Percentiles rank a stretch among this genome's conserved stretches.
phyloP scores from a whole-genome alignment of 2,113 vertebrate genomes.

The Gallinago undulata region DNA sequence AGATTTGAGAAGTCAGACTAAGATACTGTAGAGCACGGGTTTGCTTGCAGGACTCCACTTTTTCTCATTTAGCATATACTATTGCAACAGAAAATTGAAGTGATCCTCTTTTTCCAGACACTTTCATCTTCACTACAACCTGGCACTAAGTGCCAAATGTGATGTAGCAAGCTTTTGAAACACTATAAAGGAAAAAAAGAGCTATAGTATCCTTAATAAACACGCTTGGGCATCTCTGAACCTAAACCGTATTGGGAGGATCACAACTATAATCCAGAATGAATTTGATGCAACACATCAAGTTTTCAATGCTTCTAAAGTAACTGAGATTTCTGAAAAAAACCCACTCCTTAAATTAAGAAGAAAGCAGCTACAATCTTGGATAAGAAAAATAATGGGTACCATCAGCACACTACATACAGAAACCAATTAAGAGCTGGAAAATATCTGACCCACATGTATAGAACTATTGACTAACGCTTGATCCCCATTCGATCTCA shows the following conservation, averaged over 20 bases:
- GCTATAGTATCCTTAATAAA: neutral
- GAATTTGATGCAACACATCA: neutral
- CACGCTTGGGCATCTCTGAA: neutral
- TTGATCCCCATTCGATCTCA: neutral
- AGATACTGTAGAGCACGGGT: neutral
- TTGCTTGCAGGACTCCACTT: neutral
- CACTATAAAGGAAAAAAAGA: neutral
- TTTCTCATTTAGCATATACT: neutral
- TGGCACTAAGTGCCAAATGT: neutral
- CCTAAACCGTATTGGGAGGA: neutral
- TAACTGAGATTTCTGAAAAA: neutral
- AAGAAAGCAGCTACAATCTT: neutral
- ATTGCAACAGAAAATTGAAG: neutral
- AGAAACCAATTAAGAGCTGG: neutral
- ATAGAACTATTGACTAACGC: neutral
- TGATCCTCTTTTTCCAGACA: neutral
- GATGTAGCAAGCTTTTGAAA: neutral
- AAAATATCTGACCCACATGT: neutral
- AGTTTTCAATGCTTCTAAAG: neutral
- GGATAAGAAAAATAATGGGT: neutral
- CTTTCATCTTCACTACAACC: neutral
- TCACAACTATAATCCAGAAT: neutral
- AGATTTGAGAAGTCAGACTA: neutral
- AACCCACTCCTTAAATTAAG: neutral
- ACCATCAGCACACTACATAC: neutral